Conservation (phyloP, 1,140 invertebrate species). For the Drosophila leontia region DNA sequence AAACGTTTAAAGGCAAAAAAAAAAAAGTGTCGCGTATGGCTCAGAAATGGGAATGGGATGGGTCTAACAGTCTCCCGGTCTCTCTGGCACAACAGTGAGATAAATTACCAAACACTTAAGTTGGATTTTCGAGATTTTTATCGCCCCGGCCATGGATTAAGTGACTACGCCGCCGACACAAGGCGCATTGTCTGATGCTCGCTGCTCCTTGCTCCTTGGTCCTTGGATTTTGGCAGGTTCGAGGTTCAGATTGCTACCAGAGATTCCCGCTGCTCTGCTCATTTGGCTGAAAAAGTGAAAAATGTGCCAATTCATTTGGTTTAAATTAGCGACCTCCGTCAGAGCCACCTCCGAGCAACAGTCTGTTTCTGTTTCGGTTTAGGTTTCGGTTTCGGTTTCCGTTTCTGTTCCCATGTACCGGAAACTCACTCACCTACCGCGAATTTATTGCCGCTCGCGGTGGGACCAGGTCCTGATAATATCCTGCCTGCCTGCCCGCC, state of each 20-base stretch:
- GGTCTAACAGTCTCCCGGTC: background rate
- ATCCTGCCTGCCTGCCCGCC: background rate
- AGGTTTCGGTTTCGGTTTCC: conserved; percentile 8
- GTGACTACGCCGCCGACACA: conserved; percentile 64
- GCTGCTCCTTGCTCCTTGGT: conserved; percentile 3
- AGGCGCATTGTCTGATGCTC: conserved; percentile 36
- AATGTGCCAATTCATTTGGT: conserved; percentile 85
- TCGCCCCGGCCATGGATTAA: conserved; percentile 79
- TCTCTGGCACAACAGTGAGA: conserved; percentile 59
- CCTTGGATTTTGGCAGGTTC: background rate
- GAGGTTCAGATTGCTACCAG: conserved; percentile 30
- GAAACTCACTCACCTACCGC: conserved; percentile 20
- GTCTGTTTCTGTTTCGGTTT: conserved; percentile 53
- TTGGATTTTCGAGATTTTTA: conserved; percentile 85
- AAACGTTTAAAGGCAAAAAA: conserved; percentile 59
- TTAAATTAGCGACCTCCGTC: conserved; percentile 83
- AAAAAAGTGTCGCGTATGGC: conserved; percentile 71
- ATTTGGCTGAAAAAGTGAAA: conserved; percentile 80
- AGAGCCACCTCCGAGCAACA: conserved; percentile 65
- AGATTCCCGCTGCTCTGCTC: conserved; percentile 50
- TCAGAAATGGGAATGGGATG: background rate
- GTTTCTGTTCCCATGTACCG: conserved; percentile 9
- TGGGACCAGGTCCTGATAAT: conserved; percentile 31
- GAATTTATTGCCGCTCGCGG: conserved; percentile 47
- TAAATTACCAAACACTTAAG: conserved; percentile 85